Evolutionary conservation across 1,140 invertebrate genomes (phyloP).

Genomic region (Maniola jurtina): DNA sequence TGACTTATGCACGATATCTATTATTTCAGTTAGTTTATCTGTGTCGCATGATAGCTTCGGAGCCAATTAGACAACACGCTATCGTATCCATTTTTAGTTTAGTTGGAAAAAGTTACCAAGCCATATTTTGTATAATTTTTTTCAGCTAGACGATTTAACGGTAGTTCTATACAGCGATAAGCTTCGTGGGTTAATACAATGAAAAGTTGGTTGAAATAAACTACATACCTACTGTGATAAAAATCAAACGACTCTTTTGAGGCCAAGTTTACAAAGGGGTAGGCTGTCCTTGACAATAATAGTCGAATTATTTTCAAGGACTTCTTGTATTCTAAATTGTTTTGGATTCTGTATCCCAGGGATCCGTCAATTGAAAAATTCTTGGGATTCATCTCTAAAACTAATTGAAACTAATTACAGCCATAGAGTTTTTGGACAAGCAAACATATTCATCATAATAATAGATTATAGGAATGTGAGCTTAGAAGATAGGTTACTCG

Average conservation of each 20-base stretch:
- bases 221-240: conserved; percentile 16
- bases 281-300: conserved; percentile 17
- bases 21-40: conserved; percentile 15
- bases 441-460: too few species aligned
- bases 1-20: conserved; percentile 16
- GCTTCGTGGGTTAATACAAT: conserved; percentile 2
- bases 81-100: conserved; percentile 6
- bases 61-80: conserved; percentile 18
- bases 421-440: too few species aligned
- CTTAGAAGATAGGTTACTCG: too few species aligned
- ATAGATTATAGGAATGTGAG: too few species aligned
- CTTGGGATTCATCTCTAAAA: neutral
- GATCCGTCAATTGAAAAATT: neutral
- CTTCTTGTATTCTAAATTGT: neutral
- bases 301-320: conserved; percentile 10
- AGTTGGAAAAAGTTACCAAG: neutral
- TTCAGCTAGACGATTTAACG: neutral
- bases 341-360: too few species aligned
- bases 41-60: conserved; percentile 15
- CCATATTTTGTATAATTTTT: neutral
- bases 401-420: too few species aligned
- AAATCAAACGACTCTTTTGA: conserved; percentile 9
- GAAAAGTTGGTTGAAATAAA: conserved; percentile 4
- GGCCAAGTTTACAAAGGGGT: conserved; percentile 12
- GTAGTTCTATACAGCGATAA: neutral